phyloP scores from a whole-genome alignment of 2,888 invertebrate genomes.

The Tillus elongatus region DNA sequence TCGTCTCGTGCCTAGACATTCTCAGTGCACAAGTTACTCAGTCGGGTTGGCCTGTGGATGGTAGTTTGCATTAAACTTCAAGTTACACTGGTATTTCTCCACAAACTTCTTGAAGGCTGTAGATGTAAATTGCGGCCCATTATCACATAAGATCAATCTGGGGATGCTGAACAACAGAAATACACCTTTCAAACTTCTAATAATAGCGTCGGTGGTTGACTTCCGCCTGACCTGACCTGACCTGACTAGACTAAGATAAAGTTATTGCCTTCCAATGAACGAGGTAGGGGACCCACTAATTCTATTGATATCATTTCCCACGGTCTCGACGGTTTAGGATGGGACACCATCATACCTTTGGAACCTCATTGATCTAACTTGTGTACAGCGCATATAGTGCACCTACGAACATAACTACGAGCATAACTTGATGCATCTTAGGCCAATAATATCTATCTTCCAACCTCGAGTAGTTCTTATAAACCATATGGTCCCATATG shows the following conservation, averaged over 20 bases:
- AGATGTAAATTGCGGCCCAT: conserved; percentile 23
- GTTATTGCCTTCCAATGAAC: conserved; percentile 11
- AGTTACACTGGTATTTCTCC: conserved; percentile 15
- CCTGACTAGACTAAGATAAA: conserved; percentile 20
- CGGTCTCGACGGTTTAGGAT: conserved; percentile 3
- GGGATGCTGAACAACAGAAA: conserved; percentile 25
- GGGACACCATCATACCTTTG: no score
- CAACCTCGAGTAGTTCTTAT: conserved; percentile 14
- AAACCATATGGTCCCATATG: conserved; percentile 17
- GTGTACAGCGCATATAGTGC: no score
- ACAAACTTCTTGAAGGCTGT: conserved; percentile 14
- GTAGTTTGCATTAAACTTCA: conserved; percentile 27
- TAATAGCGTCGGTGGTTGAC: conserved; percentile 18
- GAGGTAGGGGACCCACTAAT: conserved; percentile 8
- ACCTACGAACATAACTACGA: conserved; percentile 18
- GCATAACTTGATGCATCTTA: no score
- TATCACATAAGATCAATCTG: conserved; percentile 22
- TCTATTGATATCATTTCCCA: conserved; percentile 6
- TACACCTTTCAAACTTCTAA: conserved; percentile 17
- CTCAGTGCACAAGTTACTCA: conserved; percentile 23
- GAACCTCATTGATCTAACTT: no score
- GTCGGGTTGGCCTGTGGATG: conserved; percentile 29
- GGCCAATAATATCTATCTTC: conserved; percentile 12
- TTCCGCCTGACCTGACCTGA: conserved; percentile 20
- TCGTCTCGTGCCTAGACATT: conserved; percentile 19